Conservation (phyloP, 2,888 invertebrate genomes). For the Galeruca laticollis region DNA sequence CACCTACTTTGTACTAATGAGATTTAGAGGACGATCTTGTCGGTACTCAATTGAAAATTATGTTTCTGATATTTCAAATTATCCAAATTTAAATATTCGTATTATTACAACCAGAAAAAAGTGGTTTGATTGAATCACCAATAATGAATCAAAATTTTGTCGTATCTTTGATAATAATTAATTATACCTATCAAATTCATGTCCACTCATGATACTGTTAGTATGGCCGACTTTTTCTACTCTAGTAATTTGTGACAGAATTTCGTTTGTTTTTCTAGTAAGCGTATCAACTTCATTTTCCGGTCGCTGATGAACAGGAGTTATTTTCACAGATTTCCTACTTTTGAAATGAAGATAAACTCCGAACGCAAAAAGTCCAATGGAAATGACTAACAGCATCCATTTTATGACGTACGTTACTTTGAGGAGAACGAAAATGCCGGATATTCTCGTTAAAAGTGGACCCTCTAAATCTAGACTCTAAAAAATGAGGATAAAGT, state of each 20-base stretch:
- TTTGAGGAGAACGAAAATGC: slow-evolving; percentile 69
- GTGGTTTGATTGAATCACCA: no score
- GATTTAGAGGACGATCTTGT: no score
- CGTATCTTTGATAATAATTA: background rate
- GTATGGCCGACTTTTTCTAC: slow-evolving; percentile 30
- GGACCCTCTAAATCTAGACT: slow-evolving; percentile 72
- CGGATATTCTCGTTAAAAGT: slow-evolving; percentile 74
- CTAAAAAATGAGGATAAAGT: slow-evolving; percentile 42
- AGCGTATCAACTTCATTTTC: slow-evolving; percentile 11
- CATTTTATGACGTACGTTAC: slow-evolving; percentile 71
- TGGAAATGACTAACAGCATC: slow-evolving; percentile 69
- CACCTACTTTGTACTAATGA: no score
- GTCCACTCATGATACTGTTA: slow-evolving; percentile 55
- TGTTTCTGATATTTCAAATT: no score
- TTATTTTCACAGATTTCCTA: slow-evolving; percentile 48
- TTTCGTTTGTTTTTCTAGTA: slow-evolving; percentile 34
- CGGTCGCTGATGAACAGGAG: slow-evolving; percentile 35
- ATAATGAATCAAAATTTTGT: no score
- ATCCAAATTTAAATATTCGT: no score
- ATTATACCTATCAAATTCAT: slow-evolving; percentile 57
- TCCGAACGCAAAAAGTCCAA: slow-evolving; percentile 62
- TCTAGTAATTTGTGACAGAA: slow-evolving; percentile 19
- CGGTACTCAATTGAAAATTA: no score
- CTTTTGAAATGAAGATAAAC: slow-evolving; percentile 63
- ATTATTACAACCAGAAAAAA: no score